Evolutionary conservation across 2,888 invertebrate genomes (phyloP).

Genomic region (Brenthis ino): DNA sequence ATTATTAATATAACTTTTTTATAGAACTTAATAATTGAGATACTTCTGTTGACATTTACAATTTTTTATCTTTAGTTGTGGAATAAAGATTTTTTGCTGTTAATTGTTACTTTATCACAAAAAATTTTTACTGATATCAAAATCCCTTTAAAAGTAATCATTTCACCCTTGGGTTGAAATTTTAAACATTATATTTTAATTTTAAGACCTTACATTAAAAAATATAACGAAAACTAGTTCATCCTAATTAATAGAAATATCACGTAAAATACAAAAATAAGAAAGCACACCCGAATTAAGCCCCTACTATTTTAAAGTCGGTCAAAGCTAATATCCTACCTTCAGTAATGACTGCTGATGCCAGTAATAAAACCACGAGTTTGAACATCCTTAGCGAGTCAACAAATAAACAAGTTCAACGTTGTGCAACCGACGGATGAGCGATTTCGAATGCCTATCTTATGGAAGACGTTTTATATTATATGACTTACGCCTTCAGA

Average conservation of each 20-base stretch:
- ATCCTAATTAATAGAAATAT: not conserved
- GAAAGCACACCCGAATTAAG: not conserved
- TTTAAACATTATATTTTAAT: too few relatives aligned
- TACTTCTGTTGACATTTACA: too few relatives aligned
- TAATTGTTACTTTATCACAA: too few relatives aligned
- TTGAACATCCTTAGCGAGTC: conserved; percentile 25
- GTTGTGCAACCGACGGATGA: conserved; percentile 30
- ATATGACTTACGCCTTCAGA: conserved; percentile 26
- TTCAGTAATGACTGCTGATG: conserved; percentile 25
- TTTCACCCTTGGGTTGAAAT: too few relatives aligned
- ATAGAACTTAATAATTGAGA: too few relatives aligned
- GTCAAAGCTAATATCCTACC: conserved; percentile 22
- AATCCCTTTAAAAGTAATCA: too few relatives aligned
- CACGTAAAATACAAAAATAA: not conserved
- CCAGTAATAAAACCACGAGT: conserved; percentile 25
- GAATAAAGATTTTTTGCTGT: too few relatives aligned
- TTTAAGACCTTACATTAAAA: too few relatives aligned
- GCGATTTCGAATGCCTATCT: conserved; percentile 37
- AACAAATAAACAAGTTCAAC: conserved; percentile 24
- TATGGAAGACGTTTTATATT: conserved; percentile 39
- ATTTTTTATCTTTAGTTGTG: too few relatives aligned
- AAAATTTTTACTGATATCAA: too few relatives aligned
- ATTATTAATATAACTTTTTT: too few relatives aligned
- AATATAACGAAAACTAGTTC: too few relatives aligned
- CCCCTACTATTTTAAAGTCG: not conserved